Percentiles rank a stretch among this genome's conserved stretches.
These are phyloP conservation scores for Macroteleia sp. DNA, from an alignment of 2,888 invertebrate genomes.

Conservation along the genomic window DNA sequence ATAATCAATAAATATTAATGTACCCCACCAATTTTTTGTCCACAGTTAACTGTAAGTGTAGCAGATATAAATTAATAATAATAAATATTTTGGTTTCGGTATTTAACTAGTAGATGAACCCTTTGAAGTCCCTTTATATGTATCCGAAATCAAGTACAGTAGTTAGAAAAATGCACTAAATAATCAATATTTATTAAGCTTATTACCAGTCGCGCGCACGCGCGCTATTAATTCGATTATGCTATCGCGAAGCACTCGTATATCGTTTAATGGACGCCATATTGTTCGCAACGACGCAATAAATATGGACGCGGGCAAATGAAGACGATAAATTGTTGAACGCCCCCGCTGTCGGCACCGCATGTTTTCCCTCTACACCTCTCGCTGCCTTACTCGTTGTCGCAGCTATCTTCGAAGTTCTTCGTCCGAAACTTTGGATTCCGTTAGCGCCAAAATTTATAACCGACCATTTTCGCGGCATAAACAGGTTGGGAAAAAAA, in stretches of 20 bases:
- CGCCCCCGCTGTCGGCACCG: constrained; percentile 78
- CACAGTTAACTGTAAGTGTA: too few species aligned
- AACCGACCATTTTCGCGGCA: background rate
- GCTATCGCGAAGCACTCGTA: constrained; percentile 71
- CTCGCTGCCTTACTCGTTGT: background rate
- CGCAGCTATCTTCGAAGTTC: background rate
- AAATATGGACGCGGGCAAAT: constrained; percentile 81
- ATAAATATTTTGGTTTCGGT: too few species aligned
- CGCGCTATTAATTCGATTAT: constrained; percentile 76
- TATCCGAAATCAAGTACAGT: too few species aligned
- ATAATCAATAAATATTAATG: too few species aligned
- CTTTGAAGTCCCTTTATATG: too few species aligned
- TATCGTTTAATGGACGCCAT: constrained; percentile 81
- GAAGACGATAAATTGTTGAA: constrained; percentile 82
- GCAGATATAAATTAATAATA: too few species aligned
- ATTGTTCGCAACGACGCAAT: constrained; percentile 82
- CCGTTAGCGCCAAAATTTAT: constrained; percentile 12
- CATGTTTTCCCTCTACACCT: constrained; percentile 30
- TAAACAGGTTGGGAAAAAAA: background rate
- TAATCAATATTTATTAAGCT: constrained; percentile 83
- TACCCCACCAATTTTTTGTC: too few species aligned
- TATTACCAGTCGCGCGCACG: constrained; percentile 73
- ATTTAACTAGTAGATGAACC: too few species aligned
- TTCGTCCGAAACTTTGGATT: constrained; percentile 8
- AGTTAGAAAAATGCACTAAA: too few species aligned